phyloP scores from a whole-genome alignment of 2,113 vertebrate species.

The Centropus unirufus region DNA sequence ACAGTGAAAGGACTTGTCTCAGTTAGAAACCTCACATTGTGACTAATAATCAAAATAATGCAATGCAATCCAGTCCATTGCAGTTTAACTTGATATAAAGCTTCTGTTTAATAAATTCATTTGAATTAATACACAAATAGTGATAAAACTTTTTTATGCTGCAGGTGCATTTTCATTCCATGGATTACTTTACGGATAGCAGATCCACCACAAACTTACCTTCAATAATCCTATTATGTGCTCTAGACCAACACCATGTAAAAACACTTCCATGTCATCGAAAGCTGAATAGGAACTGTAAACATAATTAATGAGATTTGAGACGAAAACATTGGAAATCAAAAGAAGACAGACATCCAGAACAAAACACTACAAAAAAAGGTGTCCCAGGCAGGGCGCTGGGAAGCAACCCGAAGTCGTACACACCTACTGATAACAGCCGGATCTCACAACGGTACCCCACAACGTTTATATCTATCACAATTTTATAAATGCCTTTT shows the following conservation, averaged over 20 bases:
- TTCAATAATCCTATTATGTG: slow-evolving; percentile 79
- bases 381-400: not conserved
- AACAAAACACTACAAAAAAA: not conserved
- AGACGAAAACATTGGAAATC: not conserved
- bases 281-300: slow-evolving; percentile 79
- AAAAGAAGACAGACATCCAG: not conserved
- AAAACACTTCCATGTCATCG: slow-evolving; percentile 86
- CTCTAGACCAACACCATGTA: slow-evolving; percentile 88
- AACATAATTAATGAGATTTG: not conserved
- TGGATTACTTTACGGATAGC: not conserved
- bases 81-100: not conserved
- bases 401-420: not conserved
- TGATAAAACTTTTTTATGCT: not conserved
- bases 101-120: not conserved
- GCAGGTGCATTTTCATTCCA: not conserved
- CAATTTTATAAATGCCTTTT: not conserved
- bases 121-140: not conserved
- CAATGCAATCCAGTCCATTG: not conserved
- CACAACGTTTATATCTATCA: not conserved
- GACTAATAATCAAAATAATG: not conserved
- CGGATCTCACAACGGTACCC: not conserved
- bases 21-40: not conserved
- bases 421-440: not conserved
- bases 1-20: not conserved
- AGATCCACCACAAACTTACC: slow-evolving; percentile 69